These are phyloP conservation scores for Hemiscyllium ocellatum DNA, from an alignment of 2,113 vertebrate genomes.

Conservation along the genomic window DNA sequence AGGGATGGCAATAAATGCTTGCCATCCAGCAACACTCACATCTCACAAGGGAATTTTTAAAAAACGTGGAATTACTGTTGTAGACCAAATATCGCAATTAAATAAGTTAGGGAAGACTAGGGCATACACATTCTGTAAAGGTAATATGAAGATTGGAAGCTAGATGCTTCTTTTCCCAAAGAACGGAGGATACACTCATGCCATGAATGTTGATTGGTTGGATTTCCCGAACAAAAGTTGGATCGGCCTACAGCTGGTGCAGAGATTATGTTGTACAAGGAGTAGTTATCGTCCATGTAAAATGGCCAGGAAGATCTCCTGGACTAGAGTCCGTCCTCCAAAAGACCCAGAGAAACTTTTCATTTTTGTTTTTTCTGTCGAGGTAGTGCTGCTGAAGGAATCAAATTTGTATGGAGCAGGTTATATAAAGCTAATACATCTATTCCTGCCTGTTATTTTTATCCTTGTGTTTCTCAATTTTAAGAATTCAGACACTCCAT, in stretches of 20 bases:
- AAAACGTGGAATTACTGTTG: too few relatives aligned
- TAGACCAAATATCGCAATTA: neutral
- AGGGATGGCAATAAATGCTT: too few relatives aligned
- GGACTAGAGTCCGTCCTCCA: neutral
- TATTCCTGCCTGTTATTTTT: neutral
- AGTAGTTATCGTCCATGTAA: neutral
- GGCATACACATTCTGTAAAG: neutral
- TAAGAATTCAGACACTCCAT: neutral
- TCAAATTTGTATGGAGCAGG: neutral
- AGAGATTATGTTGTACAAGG: neutral
- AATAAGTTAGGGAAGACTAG: neutral
- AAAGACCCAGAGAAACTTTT: neutral
- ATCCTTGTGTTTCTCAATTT: neutral
- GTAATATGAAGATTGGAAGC: neutral
- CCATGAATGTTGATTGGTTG: neutral
- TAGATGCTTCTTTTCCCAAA: neutral
- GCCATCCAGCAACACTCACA: too few relatives aligned
- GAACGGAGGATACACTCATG: neutral
- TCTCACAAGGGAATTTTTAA: too few relatives aligned
- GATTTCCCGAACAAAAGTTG: neutral
- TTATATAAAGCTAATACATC: neutral
- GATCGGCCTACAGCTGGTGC: neutral
- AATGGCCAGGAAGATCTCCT: neutral
- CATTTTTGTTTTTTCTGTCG: neutral
- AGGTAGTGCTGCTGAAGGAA: neutral